phyloP scores from a whole-genome alignment of 2,888 invertebrate species.

The Heliconius ethilla region DNA sequence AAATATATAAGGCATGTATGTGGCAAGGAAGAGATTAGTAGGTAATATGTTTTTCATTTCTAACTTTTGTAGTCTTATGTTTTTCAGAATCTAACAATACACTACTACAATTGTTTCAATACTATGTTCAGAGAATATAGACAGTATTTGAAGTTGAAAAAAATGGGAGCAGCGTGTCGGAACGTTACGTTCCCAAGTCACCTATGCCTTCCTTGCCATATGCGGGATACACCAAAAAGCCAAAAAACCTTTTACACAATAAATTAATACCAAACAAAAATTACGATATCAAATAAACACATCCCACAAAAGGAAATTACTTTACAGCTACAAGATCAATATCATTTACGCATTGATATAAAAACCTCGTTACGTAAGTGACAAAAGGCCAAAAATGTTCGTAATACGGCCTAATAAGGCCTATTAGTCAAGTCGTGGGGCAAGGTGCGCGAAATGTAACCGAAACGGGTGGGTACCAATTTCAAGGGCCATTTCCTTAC shows the following conservation, averaged over 20 bases:
- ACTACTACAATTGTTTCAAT: too few relatives aligned
- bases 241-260: neutral
- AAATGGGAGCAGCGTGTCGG: too few relatives aligned
- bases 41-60: too few relatives aligned
- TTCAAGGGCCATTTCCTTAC: conserved; percentile 78
- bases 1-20: too few relatives aligned
- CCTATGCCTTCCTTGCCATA: too few relatives aligned
- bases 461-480: conserved; percentile 67
- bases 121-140: too few relatives aligned
- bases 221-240: too few relatives aligned
- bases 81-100: too few relatives aligned
- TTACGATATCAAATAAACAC: neutral
- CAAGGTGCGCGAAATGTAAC: conserved; percentile 74
- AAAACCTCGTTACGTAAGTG: conserved; percentile 62
- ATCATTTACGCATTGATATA: conserved; percentile 36
- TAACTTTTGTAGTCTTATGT: too few relatives aligned
- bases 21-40: too few relatives aligned
- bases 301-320: conserved; percentile 33
- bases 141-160: neutral
- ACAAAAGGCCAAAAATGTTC: conserved; percentile 62
- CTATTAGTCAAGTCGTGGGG: conserved; percentile 69
- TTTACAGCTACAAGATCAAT: conserved; percentile 27
- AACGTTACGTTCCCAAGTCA: too few relatives aligned
- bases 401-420: conserved; percentile 60
- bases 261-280: neutral